A percentile compares a stretch with the other conserved stretches of the same genome.
These are phyloP conservation scores for Hirudinaria manillensis DNA, from an alignment of 2,888 invertebrate species.

Conservation along the genomic window DNA sequence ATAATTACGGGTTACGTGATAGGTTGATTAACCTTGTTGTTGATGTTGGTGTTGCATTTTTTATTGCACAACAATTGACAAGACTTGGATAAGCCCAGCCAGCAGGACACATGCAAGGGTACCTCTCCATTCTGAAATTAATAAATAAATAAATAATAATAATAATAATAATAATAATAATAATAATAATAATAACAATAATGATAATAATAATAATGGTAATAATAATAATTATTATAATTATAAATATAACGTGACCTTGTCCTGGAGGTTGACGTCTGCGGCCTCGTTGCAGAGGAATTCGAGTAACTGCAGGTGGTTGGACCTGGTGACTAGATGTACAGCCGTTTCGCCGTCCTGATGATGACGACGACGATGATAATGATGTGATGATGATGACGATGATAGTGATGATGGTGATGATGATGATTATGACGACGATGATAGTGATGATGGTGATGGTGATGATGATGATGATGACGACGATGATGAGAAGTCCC, in stretches of 20 bases:
- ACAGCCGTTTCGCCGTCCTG: conserved; percentile 61
- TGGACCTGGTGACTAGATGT: conserved; percentile 59
- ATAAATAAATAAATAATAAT: too few species aligned
- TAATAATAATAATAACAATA: too few species aligned
- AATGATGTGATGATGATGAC: conserved; percentile 27
- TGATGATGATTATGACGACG: conserved; percentile 36
- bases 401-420: conserved; percentile 32
- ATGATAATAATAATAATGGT: not conserved
- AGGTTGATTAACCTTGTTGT: conserved; percentile 36
- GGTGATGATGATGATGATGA: conserved; percentile 37
- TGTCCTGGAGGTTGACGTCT: conserved; percentile 57
- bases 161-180: too few species aligned
- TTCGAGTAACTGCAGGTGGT: conserved; percentile 58
- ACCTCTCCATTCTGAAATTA: conserved; percentile 56
- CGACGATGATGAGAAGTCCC: conserved; percentile 35
- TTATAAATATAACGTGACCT: conserved; percentile 47
- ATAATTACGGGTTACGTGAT: not conserved
- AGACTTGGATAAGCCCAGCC: conserved; percentile 54
- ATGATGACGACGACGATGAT: conserved; percentile 28
- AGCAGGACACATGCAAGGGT: conserved; percentile 58
- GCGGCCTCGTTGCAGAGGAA: conserved; percentile 52
- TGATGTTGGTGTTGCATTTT: conserved; percentile 32
- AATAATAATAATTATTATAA: too few species aligned
- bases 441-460: conserved; percentile 36
- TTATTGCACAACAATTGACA: conserved; percentile 34